Percentiles rank a stretch among this genome's conserved stretches.
Evolutionary conservation across 30 jellyfish, hydroid and myxozoan species (phyloP).

Genomic region (Pelagia noctiluca): DNA sequence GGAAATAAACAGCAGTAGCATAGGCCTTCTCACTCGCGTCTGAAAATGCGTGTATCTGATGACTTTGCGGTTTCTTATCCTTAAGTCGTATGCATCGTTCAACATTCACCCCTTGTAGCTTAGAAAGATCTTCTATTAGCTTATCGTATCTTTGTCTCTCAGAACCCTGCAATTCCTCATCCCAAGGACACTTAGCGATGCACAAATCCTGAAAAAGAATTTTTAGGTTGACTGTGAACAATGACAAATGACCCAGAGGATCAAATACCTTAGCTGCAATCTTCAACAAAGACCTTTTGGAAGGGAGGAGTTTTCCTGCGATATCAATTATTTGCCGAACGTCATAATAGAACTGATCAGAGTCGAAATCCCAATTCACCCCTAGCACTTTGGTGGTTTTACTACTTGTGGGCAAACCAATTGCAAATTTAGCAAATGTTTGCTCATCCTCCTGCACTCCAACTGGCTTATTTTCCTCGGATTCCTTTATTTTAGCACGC

Average conservation of each 20-base stretch:
- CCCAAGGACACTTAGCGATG: constrained; percentile 10
- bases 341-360: constrained; percentile 9
- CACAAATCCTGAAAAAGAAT: constrained; percentile 17
- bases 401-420: no score
- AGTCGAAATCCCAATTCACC: no score
- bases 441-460: constrained; percentile 1
- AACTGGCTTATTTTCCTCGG: constrained; percentile 7
- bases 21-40: no score
- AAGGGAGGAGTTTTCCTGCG: constrained; percentile 9
- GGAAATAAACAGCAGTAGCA: constrained; percentile 2
- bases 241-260: background rate
- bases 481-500: background rate
- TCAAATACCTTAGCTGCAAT: no score
- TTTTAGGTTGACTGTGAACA: no score
- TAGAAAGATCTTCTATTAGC: no score
- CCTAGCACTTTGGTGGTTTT: no score
- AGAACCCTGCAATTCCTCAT: background rate
- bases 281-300: no score
- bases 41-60: background rate
- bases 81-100: background rate
- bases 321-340: constrained; percentile 4
- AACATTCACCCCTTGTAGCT: background rate
- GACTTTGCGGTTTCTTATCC: background rate
- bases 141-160: no score
- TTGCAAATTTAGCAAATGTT: background rate